Percentiles rank a stretch among this genome's conserved stretches.
Conservation (phyloP, 2,888 invertebrate species). For the Parnassius smintheus region DNA sequence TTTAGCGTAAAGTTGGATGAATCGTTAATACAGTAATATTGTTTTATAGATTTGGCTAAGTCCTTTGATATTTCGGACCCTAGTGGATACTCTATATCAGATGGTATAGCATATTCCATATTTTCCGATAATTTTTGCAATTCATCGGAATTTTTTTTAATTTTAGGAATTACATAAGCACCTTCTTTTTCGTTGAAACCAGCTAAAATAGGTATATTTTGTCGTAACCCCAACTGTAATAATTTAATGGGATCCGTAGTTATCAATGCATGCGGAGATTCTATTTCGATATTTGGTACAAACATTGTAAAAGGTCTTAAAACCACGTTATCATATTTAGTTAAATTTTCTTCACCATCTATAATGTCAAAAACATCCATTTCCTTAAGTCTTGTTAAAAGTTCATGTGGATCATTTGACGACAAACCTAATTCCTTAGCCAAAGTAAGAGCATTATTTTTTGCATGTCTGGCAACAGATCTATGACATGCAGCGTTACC, state of each 20-base stretch:
- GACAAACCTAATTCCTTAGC: slow-evolving; percentile 33
- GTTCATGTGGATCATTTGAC: slow-evolving; percentile 27
- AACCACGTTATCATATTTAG: slow-evolving; percentile 30
- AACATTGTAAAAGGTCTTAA: slow-evolving; percentile 41
- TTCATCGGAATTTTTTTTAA: slow-evolving; percentile 26
- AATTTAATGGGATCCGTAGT: slow-evolving; percentile 44
- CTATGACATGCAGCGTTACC: slow-evolving; percentile 41
- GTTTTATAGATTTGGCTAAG: slow-evolving; percentile 35
- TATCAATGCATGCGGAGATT: slow-evolving; percentile 44
- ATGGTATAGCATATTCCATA: slow-evolving; percentile 39
- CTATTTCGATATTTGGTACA: slow-evolving; percentile 56
- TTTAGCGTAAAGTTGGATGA: slow-evolving; percentile 31
- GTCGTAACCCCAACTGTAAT: slow-evolving; percentile 42
- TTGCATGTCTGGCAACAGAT: slow-evolving; percentile 36
- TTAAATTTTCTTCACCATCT: slow-evolving; percentile 35
- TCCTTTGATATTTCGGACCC: slow-evolving; percentile 33
- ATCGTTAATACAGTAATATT: slow-evolving; percentile 39
- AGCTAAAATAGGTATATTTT: slow-evolving; percentile 53
- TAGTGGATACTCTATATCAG: slow-evolving; percentile 40
- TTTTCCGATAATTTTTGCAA: slow-evolving; percentile 36
- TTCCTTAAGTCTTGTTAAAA: slow-evolving; percentile 33
- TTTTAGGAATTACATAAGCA: slow-evolving; percentile 31
- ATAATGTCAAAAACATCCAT: slow-evolving; percentile 37
- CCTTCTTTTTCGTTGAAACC: slow-evolving; percentile 61
- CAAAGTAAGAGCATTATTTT: slow-evolving; percentile 33